Evolutionary conservation across 2,113 vertebrate species (phyloP).

Genomic region (Calidris pugnax): DNA sequence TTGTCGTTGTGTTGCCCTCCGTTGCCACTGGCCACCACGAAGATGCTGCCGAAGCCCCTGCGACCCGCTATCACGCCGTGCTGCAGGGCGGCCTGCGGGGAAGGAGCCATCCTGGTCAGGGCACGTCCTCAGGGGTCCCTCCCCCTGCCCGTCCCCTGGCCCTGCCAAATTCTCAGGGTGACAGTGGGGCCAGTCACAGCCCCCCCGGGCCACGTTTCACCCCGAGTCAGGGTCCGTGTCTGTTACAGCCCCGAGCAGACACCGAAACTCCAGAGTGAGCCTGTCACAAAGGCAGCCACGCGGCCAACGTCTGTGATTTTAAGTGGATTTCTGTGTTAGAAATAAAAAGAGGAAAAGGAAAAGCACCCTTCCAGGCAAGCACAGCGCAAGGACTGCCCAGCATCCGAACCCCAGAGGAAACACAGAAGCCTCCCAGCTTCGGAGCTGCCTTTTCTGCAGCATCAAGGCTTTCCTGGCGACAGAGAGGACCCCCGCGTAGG

Average conservation of each 20-base stretch:
- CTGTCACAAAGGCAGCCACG: background rate
- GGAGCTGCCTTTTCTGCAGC: background rate
- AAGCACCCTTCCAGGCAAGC: background rate
- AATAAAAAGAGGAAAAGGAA: background rate
- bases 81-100: constrained; percentile 88
- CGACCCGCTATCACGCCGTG: constrained; percentile 94
- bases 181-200: background rate
- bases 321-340: background rate
- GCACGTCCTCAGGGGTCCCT: fast-evolving
- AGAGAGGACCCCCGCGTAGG: fast-evolving
- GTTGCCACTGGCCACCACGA: constrained; percentile 96
- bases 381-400: background rate
- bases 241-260: background rate
- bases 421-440: background rate
- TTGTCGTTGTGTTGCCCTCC: constrained; percentile 93
- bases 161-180: background rate
- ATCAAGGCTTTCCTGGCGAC: background rate
- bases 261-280: background rate
- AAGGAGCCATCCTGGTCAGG: background rate
- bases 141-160: background rate
- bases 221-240: background rate
- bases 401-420: background rate
- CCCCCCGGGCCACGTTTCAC: too few species aligned
- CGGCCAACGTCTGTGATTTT: background rate
- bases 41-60: constrained; percentile 93